Conservation (phyloP, 2,888 invertebrate genomes). For the Eupithecia pulchellata region DNA sequence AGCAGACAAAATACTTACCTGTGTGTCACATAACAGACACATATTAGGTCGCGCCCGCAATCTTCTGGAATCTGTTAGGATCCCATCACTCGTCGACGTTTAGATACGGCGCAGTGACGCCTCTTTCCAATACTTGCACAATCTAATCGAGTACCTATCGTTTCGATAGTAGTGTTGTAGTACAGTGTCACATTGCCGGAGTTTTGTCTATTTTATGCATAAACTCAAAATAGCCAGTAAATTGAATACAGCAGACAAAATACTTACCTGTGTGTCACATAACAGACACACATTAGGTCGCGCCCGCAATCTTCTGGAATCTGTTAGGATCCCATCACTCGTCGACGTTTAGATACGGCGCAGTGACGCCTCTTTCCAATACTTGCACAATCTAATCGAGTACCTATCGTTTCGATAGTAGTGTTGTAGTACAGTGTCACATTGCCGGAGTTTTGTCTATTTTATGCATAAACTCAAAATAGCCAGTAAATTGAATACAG, state of each 20-base stretch:
- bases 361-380: constrained; percentile 69
- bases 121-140: constrained; percentile 69
- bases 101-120: constrained; percentile 57
- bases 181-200: constrained; percentile 18
- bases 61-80: constrained; percentile 68
- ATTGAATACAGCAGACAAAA: not conserved
- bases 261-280: constrained; percentile 42
- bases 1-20: not conserved
- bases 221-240: too few relatives aligned
- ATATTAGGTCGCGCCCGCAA: constrained; percentile 65
- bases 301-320: constrained; percentile 66
- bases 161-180: constrained; percentile 22
- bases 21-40: constrained; percentile 54
- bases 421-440: constrained; percentile 17
- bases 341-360: constrained; percentile 57
- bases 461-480: too few relatives aligned
- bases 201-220: not conserved
- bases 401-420: constrained; percentile 12
- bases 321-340: constrained; percentile 69
- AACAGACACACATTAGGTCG: constrained; percentile 62
- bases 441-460: constrained; percentile 21
- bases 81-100: constrained; percentile 68
- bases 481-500: not conserved
- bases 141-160: constrained; percentile 49
- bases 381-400: constrained; percentile 61